phyloP scores from a whole-genome alignment of 2,888 invertebrate genomes.

The Drosophila borborema region DNA sequence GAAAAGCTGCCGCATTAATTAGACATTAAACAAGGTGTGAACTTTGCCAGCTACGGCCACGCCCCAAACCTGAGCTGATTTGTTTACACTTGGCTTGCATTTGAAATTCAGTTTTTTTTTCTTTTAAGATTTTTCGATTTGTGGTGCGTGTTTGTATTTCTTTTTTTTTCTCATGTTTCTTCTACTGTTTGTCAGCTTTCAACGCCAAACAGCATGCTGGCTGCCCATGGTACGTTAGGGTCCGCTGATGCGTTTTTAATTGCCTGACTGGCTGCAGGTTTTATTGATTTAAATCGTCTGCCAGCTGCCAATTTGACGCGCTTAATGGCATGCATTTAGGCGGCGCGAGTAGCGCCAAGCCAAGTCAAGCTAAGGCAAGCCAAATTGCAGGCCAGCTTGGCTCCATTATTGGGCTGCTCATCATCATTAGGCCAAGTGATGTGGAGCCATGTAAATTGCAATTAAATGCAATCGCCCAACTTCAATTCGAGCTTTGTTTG shows the following conservation, averaged over 20 bases:
- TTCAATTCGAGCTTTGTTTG: constrained; percentile 55
- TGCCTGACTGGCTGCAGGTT: constrained; percentile 63
- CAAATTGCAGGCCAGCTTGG: constrained; percentile 42
- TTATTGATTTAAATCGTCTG: constrained; percentile 78
- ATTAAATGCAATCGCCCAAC: constrained; percentile 24
- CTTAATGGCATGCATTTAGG: constrained; percentile 64
- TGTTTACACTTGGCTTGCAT: constrained; percentile 59
- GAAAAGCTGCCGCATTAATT: constrained; percentile 75
- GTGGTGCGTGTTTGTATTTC: background rate
- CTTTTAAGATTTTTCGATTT: constrained; percentile 10
- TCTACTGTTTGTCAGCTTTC: constrained; percentile 7
- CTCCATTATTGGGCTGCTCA: constrained; percentile 64
- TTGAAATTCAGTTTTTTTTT: constrained; percentile 8
- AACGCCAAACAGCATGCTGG: constrained; percentile 1
- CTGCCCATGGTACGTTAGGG: constrained; percentile 16
- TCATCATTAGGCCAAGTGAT: constrained; percentile 64
- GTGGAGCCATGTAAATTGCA: constrained; percentile 19
- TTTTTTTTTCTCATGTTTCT: background rate
- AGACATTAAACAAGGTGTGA: constrained; percentile 78
- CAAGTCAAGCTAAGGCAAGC: constrained; percentile 9
- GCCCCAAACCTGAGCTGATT: constrained; percentile 53
- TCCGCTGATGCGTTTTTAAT: constrained; percentile 76
- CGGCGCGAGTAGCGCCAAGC: constrained; percentile 48
- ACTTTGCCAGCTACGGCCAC: constrained; percentile 62
- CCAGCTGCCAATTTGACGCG: constrained; percentile 74